Evolutionary conservation across 2,888 invertebrate species (phyloP), one percentile per base, ranked within the genome.

Genomic region (Eristalis intricaria): DNA sequence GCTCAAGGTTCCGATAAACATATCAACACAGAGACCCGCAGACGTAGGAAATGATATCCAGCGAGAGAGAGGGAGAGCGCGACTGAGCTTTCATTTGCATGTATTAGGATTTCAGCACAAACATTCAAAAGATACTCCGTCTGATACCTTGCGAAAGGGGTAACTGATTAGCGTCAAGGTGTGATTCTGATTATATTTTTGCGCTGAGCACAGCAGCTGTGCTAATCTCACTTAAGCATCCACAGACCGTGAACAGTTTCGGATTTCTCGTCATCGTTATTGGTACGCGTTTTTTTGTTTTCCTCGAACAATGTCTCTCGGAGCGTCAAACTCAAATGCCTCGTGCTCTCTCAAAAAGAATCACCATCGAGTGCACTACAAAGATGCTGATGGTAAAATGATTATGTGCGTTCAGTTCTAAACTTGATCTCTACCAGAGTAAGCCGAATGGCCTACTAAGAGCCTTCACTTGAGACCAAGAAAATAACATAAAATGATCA

Each of bases 401-500:
- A 80, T 84, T 69, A 79, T 84, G 87, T 87, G 84, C 87, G 87
- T 87, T 87, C 76, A 87, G 87, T 84, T 84, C 75, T 73, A 56
- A 68, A 32, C 40, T 75, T 84, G 68, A 64, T 74, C 70, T 83
- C 43, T 74, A 65, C 50, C 82, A 29, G 79, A 76, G 75, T 70
- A 74, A 82, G 50, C 32, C 11, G 26, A 26, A 23, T 26, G 60
- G 60, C 60, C 13, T 2, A 60, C 7, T 10, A 35, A 32, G 29
- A 35, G 50, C 19, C 50, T 50, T 43, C 43, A n/a, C 50, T 19
- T 50, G 19, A 19, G 50, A 50, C 50, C 56, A 40, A 4, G 56
- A 29, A 22, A 60, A 35, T n/a, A 50, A 13, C 22, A 40, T 43
- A 68, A 35, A 38, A 68, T 19, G 23, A 70, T 60, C 32, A 38